Evolutionary conservation across 2,888 invertebrate genomes (phyloP).

Genomic region (Papilio protenor): DNA sequence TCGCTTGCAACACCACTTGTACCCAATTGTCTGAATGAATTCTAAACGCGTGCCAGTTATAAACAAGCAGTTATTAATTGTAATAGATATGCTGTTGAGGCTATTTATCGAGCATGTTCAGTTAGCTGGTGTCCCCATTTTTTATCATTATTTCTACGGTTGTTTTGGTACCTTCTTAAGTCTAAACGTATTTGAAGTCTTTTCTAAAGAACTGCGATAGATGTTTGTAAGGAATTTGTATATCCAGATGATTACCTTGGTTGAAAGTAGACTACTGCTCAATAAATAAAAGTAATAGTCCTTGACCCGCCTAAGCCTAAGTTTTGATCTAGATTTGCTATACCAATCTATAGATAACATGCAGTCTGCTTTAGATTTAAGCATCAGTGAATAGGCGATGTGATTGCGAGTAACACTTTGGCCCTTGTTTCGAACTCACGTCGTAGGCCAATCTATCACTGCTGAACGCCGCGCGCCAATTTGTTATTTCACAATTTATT

Average conservation of each 20-base stretch:
- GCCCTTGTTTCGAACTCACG: slow-evolving; percentile 76
- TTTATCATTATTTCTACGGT: background rate
- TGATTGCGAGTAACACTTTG: slow-evolving; percentile 78
- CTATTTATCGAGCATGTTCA: slow-evolving; percentile 7
- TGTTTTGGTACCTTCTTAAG: background rate
- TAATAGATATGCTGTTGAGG: slow-evolving; percentile 25
- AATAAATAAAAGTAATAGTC: background rate
- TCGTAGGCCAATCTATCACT: slow-evolving; percentile 74
- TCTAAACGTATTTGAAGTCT: background rate
- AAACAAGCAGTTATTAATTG: slow-evolving; percentile 30
- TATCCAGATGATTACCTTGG: background rate
- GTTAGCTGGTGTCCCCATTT: slow-evolving; percentile 21
- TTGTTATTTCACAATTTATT: slow-evolving; percentile 72
- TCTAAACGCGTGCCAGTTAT: slow-evolving; percentile 64
- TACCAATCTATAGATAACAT: slow-evolving; percentile 23
- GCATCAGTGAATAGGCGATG: slow-evolving; percentile 73
- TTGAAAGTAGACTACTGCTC: background rate
- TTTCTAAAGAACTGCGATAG: background rate
- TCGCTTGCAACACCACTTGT: slow-evolving; percentile 79
- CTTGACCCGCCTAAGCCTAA: slow-evolving; percentile 10
- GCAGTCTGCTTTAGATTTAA: background rate
- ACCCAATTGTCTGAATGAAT: slow-evolving; percentile 80
- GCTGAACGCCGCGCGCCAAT: slow-evolving; percentile 68
- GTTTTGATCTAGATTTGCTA: slow-evolving; percentile 21
- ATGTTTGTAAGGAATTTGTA: background rate